phyloP scores from a whole-genome alignment of 92 coral and sea anemone species.

The Galaxea fascicularis region DNA sequence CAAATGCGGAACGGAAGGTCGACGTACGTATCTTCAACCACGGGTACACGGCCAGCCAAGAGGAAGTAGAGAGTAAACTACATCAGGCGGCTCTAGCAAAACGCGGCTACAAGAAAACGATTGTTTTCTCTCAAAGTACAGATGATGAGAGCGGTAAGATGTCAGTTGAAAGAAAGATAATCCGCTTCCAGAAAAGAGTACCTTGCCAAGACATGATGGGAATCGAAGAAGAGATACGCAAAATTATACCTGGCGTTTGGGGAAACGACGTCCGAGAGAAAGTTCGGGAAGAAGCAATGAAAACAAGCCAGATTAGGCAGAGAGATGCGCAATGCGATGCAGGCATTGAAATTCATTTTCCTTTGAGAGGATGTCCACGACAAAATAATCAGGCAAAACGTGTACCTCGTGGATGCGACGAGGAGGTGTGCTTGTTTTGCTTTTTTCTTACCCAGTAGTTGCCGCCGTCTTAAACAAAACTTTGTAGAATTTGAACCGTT shows the following conservation, averaged over 20 bases:
- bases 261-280: constrained; percentile 42
- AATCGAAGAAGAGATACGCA: constrained; percentile 56
- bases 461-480: too few species aligned
- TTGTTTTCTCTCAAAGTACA: constrained; percentile 20
- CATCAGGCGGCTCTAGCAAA: constrained; percentile 40
- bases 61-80: constrained; percentile 48
- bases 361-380: constrained; percentile 35
- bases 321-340: constrained; percentile 53
- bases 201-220: constrained; percentile 42
- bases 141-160: constrained; percentile 11
- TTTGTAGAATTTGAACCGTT: too few species aligned
- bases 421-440: background rate
- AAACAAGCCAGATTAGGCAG: constrained; percentile 27
- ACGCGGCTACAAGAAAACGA: constrained; percentile 48
- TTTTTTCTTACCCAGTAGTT: background rate
- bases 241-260: constrained; percentile 61
- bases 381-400: background rate
- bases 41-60: constrained; percentile 36
- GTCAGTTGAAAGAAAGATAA: constrained; percentile 17
- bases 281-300: constrained; percentile 47
- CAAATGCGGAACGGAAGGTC: constrained; percentile 47
- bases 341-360: constrained; percentile 74
- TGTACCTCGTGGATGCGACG: too few species aligned
- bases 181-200: constrained; percentile 39
- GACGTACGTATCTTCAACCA: constrained; percentile 67